Evolutionary conservation across 1,140 invertebrate genomes (phyloP), one percentile per base, ranked within the genome.

Genomic region (Orussus abietinus): DNA sequence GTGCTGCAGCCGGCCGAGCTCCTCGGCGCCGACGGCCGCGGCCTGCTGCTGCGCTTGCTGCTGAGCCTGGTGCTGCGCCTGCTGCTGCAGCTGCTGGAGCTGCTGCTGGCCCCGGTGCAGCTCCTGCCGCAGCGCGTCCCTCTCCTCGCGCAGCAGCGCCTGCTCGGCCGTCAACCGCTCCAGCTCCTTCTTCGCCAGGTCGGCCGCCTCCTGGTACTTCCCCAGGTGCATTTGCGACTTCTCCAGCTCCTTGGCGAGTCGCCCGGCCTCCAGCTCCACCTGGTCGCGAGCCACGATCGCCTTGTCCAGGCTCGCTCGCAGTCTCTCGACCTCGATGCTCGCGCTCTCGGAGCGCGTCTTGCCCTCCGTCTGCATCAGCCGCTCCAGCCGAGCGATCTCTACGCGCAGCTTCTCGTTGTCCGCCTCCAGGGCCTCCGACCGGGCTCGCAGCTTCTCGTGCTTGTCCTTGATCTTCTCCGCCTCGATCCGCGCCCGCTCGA

Each of bases 251-350:
- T 92, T 88, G 6, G 85, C 86, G 31, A 93, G 70, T 35, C 87
- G 79, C 50, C 86, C 86, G 30, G 88, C 83, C 68, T 93, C 90
- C 56, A 88, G 75, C 73, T 92, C 88, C 7, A 87, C 87, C 30
- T 86, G 82, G 63, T 88, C 86, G 51, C 85, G 76, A 3, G 83
- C 83, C 49, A 83, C 80, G 20, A 85, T 82, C 4, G 86, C 83
- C 70, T 92, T 93, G 53, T 93, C 89, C 34, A 91, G 69, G 69
- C 88, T 89, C 47, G 92, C 89, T 55, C 88, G 80, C 40, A 90
- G 67, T 47, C 88, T 79, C 63, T 92, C 88, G 20, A 92, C 80
- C 69, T 94, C 90, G 33, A 83, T 79, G 46, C 68, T 71, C 18
- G 72, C 71, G 45, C 65, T 78, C 45, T 65, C 72, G 22, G 62